Percentiles rank a stretch among this genome's conserved stretches.
Evolutionary conservation across 2,113 vertebrate species (phyloP).

Genomic region (Spea multiplicata): DNA sequence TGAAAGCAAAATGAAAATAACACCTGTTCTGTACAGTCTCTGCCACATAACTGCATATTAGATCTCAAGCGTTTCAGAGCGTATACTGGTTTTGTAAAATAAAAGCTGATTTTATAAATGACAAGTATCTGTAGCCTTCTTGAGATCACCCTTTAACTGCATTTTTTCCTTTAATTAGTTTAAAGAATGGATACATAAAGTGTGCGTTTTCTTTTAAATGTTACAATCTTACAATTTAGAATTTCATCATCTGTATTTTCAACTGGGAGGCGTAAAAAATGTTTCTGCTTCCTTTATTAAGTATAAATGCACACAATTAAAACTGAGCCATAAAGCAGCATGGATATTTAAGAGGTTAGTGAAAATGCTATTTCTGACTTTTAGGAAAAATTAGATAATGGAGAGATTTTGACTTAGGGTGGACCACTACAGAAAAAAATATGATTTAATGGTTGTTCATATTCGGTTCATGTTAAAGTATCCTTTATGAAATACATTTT

Average conservation of each 20-base stretch:
- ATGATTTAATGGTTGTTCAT: too few relatives aligned
- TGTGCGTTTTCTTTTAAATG: neutral
- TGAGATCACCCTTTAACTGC: neutral
- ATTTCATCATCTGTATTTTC: too few relatives aligned
- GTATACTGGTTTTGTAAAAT: conserved; percentile 7
- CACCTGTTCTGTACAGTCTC: neutral
- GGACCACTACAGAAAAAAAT: too few relatives aligned
- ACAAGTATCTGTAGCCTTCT: neutral
- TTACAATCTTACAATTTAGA: neutral
- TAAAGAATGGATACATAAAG: neutral
- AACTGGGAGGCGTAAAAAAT: too few relatives aligned
- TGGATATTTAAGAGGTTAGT: neutral
- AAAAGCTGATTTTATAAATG: conserved; percentile 19
- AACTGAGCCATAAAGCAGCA: neutral
- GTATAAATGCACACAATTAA: neutral
- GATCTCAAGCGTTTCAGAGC: conserved; percentile 11
- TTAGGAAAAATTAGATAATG: too few relatives aligned
- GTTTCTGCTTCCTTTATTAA: too few relatives aligned
- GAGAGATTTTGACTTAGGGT: too few relatives aligned
- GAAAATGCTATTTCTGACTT: too few relatives aligned
- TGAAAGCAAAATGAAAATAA: neutral
- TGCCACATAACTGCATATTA: neutral
- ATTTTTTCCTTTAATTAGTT: neutral
- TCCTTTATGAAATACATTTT: too few relatives aligned
- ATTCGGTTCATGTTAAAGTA: too few relatives aligned